Conservation (phyloP, 2,797 vertebrate species). For the Pampus argenteus region DNA sequence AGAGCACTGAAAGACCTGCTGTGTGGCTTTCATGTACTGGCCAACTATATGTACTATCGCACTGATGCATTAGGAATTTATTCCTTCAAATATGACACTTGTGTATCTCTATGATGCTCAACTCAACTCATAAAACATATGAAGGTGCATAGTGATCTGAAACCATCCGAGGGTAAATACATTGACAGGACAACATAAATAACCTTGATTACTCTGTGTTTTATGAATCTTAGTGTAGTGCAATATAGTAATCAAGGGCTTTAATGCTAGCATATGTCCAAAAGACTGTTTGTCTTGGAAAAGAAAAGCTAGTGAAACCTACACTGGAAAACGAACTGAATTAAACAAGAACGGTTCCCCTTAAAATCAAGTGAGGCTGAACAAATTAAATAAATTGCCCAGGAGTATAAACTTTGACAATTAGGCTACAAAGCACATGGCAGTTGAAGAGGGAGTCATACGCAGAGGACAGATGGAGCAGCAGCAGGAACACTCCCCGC, state of each 20-base stretch:
- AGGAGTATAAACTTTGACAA: background rate
- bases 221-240: background rate
- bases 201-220: constrained; percentile 2
- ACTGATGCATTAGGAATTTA: background rate
- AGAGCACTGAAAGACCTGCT: background rate
- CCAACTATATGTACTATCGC: background rate
- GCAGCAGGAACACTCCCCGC: constrained; percentile 1
- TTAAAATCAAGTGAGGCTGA: background rate
- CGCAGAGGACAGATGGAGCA: constrained; percentile 19
- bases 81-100: background rate
- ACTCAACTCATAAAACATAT: background rate
- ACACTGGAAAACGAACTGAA: background rate
- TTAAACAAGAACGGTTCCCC: background rate
- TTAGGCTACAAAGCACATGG: constrained; percentile 4
- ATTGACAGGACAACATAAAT: background rate
- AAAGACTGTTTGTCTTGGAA: background rate
- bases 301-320: background rate
- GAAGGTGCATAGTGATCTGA: background rate
- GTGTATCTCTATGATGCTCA: background rate
- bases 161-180: background rate
- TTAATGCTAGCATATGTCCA: background rate
- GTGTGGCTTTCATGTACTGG: background rate
- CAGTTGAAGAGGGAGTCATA: constrained; percentile 7
- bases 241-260: background rate
- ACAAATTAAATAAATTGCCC: constrained; percentile 1